Percentiles rank a stretch among this genome's conserved stretches.
These are phyloP conservation scores for Hoplodrina ambigua DNA, from an alignment of 2,888 invertebrate genomes.

Conservation along the genomic window DNA sequence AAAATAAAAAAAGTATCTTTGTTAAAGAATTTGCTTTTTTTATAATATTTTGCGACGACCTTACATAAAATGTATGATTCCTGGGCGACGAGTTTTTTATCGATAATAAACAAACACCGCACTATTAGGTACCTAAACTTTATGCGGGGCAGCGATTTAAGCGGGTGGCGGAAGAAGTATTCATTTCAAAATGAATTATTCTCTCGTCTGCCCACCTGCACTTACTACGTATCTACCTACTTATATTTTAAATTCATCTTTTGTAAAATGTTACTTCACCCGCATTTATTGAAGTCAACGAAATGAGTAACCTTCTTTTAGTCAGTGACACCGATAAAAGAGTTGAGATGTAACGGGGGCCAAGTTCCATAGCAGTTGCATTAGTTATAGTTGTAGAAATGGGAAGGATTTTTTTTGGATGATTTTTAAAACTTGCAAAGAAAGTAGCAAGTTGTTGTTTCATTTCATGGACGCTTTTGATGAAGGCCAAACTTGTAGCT, in stretches of 20 bases:
- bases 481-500: too few species aligned
- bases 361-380: too few species aligned
- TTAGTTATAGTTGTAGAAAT: too few species aligned
- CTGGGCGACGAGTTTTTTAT: constrained; percentile 4
- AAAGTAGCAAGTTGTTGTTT: too few species aligned
- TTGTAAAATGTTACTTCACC: constrained; percentile 5
- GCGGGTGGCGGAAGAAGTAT: constrained; percentile 71
- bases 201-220: constrained; percentile 45
- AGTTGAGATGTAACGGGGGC: too few species aligned
- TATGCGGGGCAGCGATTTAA: constrained; percentile 73
- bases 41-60: background rate
- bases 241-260: constrained; percentile 57
- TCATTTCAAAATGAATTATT: constrained; percentile 78
- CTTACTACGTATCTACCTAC: constrained; percentile 56
- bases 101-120: constrained; percentile 57
- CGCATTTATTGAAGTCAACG: background rate
- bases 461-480: too few species aligned
- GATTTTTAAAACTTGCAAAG: too few species aligned
- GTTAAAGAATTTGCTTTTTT: too few species aligned
- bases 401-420: too few species aligned
- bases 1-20: too few species aligned
- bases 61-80: background rate
- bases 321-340: too few species aligned
- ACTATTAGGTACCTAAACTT: constrained; percentile 67
- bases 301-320: too few species aligned